Percentiles rank a stretch among this genome's conserved stretches.
Evolutionary conservation across 1,140 invertebrate species (phyloP).

Genomic region (Muscidifurax raptorellus): DNA sequence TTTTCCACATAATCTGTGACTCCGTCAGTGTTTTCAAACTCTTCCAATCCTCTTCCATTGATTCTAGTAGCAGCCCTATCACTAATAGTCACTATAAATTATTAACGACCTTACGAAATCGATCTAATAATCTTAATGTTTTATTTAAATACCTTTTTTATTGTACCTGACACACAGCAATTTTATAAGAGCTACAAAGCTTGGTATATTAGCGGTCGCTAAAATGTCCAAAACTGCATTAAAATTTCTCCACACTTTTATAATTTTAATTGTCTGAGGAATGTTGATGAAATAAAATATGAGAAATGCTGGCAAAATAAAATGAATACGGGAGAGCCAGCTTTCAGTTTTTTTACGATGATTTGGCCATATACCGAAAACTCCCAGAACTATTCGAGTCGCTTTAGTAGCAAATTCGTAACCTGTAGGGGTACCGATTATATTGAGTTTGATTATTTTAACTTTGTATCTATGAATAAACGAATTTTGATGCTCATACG

Average conservation of each 20-base stretch:
- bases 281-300: conserved; percentile 45
- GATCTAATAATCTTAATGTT: background rate
- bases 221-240: conserved; percentile 51
- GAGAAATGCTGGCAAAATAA: conserved; percentile 12
- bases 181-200: conserved; percentile 38
- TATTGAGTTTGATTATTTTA: too few species aligned
- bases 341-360: conserved; percentile 10
- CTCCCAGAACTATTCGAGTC: conserved; percentile 44
- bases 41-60: conserved; percentile 55
- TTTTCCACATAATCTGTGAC: conserved; percentile 36
- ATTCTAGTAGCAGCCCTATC: conserved; percentile 44
- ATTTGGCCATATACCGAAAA: conserved; percentile 56
- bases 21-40: background rate
- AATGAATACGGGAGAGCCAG: background rate
- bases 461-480: too few species aligned
- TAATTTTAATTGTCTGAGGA: conserved; percentile 47
- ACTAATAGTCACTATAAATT: conserved; percentile 41
- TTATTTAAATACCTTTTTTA: conserved; percentile 34
- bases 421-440: conserved; percentile 27
- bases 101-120: background rate
- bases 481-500: too few species aligned
- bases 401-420: conserved; percentile 47
- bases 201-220: conserved; percentile 41
- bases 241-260: conserved; percentile 50
- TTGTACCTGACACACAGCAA: conserved; percentile 38